A percentile compares a stretch with the other conserved stretches of the same genome.
Evolutionary conservation across 2,888 invertebrate species (phyloP).

Genomic region (Plebejus anna): DNA sequence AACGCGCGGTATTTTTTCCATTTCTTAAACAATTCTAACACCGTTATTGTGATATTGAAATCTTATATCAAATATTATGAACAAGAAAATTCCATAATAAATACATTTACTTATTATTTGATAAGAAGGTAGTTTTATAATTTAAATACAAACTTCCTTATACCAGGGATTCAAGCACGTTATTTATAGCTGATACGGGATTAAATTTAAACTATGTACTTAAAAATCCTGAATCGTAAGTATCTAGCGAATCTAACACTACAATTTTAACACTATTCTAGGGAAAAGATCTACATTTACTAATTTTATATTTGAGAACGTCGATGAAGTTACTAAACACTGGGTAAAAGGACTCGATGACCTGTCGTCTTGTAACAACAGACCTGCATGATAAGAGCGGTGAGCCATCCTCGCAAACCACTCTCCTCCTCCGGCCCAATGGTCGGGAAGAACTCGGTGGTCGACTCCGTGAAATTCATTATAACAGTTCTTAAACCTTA

Average conservation of each 20-base stretch:
- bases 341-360: background rate
- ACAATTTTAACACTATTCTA: background rate
- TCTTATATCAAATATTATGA: background rate
- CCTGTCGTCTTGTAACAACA: conserved; percentile 44
- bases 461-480: conserved; percentile 41
- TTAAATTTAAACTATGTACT: no score
- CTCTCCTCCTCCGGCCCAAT: conserved; percentile 41
- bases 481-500: conserved; percentile 47
- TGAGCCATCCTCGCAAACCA: conserved; percentile 60
- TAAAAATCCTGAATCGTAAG: background rate
- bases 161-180: background rate
- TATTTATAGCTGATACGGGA: background rate
- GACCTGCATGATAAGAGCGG: conserved; percentile 60
- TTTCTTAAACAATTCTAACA: background rate
- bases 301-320: background rate
- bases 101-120: background rate
- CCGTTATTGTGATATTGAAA: background rate
- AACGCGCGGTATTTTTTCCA: background rate
- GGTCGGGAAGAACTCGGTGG: conserved; percentile 38
- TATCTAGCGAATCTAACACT: background rate
- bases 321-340: background rate
- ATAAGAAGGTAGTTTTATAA: conserved; percentile 1
- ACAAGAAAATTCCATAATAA: background rate
- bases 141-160: background rate
- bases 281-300: background rate